phyloP scores from a whole-genome alignment of 2,888 invertebrate species.

The Vesta saturnalis region DNA sequence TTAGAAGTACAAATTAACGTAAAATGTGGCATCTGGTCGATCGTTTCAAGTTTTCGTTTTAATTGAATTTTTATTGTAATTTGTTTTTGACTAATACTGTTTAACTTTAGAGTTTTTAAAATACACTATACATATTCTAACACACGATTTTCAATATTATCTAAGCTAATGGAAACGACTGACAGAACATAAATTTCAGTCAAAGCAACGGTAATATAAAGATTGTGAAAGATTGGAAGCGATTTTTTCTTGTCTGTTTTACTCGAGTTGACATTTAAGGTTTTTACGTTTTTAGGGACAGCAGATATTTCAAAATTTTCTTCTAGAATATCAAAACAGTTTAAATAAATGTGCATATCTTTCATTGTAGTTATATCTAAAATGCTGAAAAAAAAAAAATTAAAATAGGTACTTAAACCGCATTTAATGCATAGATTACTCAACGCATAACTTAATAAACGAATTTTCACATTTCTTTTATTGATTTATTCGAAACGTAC shows the following conservation, averaged over 20 bases:
- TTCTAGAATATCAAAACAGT: conserved; percentile 4
- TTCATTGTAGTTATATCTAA: too few species aligned
- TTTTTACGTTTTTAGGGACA: conserved; percentile 27
- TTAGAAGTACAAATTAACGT: conserved; percentile 40
- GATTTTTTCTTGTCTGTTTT: conserved; percentile 55
- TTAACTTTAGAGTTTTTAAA: too few species aligned
- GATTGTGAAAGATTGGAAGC: conserved; percentile 60
- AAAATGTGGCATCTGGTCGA: conserved; percentile 24
- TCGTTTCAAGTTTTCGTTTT: conserved; percentile 4
- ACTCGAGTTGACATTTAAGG: conserved; percentile 37
- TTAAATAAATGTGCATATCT: neutral
- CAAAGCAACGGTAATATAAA: conserved; percentile 58
- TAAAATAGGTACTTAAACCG: too few species aligned
- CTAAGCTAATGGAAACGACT: conserved; percentile 48
- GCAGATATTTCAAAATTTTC: conserved; percentile 8
- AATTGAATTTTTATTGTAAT: neutral
- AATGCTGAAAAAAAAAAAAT: too few species aligned
- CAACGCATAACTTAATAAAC: too few species aligned
- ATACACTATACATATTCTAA: neutral
- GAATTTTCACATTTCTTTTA: too few species aligned
- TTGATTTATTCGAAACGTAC: too few species aligned
- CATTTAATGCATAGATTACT: too few species aligned
- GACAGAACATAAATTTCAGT: conserved; percentile 58
- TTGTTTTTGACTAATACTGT: neutral
- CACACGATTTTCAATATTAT: conserved; percentile 53